phyloP scores from a whole-genome alignment of 2,797 vertebrate species.

The Denticeps clupeoides region DNA sequence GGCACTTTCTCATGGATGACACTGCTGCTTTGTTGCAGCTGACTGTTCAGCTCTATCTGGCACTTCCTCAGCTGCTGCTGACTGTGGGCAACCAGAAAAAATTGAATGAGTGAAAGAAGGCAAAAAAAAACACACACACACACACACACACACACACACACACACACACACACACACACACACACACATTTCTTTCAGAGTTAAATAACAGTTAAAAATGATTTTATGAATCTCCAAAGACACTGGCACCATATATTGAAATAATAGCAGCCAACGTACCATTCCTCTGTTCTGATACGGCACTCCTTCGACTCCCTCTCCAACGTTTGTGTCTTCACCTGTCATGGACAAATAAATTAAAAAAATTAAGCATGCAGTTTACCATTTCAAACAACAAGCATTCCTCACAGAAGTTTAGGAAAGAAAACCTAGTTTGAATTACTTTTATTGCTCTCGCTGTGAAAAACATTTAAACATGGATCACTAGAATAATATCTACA shows the following conservation, averaged over 20 bases:
- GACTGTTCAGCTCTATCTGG: conserved; percentile 82
- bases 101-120: background rate
- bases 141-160: background rate
- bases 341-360: conserved; percentile 13
- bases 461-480: too few species aligned
- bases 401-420: too few species aligned
- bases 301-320: conserved; percentile 92
- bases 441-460: too few species aligned
- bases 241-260: background rate
- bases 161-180: too few species aligned
- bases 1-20: conserved; percentile 96
- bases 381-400: background rate
- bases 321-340: conserved; percentile 85
- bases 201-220: too few species aligned
- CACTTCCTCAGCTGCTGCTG: conserved; percentile 88
- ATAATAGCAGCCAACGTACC: conserved; percentile 52
- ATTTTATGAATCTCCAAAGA: too few species aligned
- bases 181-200: too few species aligned
- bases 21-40: conserved; percentile 85
- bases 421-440: too few species aligned
- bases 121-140: background rate
- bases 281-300: conserved; percentile 84
- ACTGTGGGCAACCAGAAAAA: conserved; percentile 48
- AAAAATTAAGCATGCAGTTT: background rate
- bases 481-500: too few species aligned